Conservation (phyloP, 2,797 vertebrate species). For the Gymnoscopelus microlampas region DNA sequence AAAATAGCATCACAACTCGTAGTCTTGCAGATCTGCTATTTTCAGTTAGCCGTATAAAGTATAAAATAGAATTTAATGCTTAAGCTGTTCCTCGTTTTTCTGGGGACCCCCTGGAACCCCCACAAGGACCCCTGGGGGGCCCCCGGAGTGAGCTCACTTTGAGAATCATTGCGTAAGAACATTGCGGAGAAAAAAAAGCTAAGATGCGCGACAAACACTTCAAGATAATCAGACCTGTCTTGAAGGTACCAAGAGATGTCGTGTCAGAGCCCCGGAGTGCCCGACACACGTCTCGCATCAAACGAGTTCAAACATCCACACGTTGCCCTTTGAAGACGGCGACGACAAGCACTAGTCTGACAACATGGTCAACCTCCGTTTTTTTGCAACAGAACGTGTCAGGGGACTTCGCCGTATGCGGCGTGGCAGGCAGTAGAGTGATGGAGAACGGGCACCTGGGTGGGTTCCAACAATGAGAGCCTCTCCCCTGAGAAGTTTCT, state of each 20-base stretch:
- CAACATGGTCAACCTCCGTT: slow-evolving; percentile 32
- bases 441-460: slow-evolving; percentile 9
- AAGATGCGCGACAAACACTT: not conserved
- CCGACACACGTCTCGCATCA: slow-evolving; percentile 8
- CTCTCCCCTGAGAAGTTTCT: slow-evolving; percentile 22
- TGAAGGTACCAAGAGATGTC: slow-evolving; percentile 1
- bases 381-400: slow-evolving; percentile 21
- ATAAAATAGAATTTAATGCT: too few relatives aligned
- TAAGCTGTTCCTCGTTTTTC: too few relatives aligned
- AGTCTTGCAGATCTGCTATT: too few relatives aligned
- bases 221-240: slow-evolving; percentile 31
- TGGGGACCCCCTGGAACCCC: too few relatives aligned
- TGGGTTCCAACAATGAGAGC: slow-evolving; percentile 12
- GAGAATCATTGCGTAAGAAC: too few relatives aligned
- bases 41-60: too few relatives aligned
- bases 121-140: too few relatives aligned
- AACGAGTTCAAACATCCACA: slow-evolving; percentile 6
- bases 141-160: too few relatives aligned
- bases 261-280: slow-evolving; percentile 1
- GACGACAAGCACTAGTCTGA: slow-evolving; percentile 32
- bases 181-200: slow-evolving; percentile 8
- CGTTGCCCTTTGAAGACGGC: slow-evolving; percentile 19
- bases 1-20: too few relatives aligned
- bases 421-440: slow-evolving; percentile 18
- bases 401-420: not conserved